Evolutionary conservation across 2,797 vertebrate genomes (phyloP).

Genomic region (Hypotaenidia okinawae): DNA sequence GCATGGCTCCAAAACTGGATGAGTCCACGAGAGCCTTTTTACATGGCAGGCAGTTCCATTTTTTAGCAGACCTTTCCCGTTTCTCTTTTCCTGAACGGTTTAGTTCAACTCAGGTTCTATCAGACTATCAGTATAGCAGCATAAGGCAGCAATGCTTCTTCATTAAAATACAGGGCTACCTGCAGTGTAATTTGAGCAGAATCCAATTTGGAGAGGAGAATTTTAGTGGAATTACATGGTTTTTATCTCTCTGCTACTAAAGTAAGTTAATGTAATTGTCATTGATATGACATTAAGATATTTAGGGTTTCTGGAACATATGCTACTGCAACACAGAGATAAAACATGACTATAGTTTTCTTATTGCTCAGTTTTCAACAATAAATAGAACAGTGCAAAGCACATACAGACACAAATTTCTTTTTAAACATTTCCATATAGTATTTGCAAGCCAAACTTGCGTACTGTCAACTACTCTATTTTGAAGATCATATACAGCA

Average conservation of each 20-base stretch:
- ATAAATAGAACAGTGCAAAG: background rate
- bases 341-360: background rate
- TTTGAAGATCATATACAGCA: background rate
- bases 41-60: background rate
- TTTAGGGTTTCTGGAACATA: background rate
- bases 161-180: conserved; percentile 13
- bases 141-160: background rate
- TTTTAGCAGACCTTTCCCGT: background rate
- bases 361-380: background rate
- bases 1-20: background rate
- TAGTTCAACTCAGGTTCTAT: background rate
- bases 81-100: background rate
- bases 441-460: background rate
- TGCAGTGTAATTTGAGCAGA: background rate
- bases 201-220: background rate
- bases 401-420: background rate
- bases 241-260: background rate
- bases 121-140: background rate
- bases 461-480: background rate
- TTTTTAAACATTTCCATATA: background rate
- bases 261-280: background rate
- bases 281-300: background rate
- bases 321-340: background rate
- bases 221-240: background rate
- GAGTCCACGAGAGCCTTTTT: background rate